phyloP scores from a whole-genome alignment of 2,888 invertebrate genomes.

The Epinotia demarniana region DNA sequence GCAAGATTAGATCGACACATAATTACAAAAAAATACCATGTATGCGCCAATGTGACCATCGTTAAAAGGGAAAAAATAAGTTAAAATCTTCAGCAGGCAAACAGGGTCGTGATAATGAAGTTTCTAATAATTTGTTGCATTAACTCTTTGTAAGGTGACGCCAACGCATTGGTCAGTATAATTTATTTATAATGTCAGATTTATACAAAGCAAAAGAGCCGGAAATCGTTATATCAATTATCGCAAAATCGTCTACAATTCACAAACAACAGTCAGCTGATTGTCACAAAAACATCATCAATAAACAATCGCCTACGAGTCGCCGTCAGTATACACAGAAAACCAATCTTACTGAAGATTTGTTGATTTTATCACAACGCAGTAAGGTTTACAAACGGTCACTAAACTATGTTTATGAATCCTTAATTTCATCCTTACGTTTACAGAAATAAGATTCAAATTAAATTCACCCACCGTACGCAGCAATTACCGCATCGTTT shows the following conservation, averaged over 20 bases:
- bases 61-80: background rate
- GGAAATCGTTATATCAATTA: constrained; percentile 3
- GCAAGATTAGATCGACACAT: too few relatives aligned
- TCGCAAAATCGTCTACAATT: constrained; percentile 1
- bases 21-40: too few relatives aligned
- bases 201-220: background rate
- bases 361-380: constrained; percentile 21
- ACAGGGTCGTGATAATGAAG: background rate
- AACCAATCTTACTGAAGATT: background rate
- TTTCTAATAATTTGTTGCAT: background rate
- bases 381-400: constrained; percentile 19
- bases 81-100: too few relatives aligned
- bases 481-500: constrained; percentile 62
- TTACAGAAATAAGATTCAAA: constrained; percentile 44
- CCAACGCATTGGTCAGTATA: background rate
- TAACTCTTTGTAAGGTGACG: background rate
- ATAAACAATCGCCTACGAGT: constrained; percentile 31
- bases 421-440: constrained; percentile 1
- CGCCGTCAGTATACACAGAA: background rate
- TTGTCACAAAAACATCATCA: constrained; percentile 15
- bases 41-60: background rate
- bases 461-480: constrained; percentile 40
- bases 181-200: background rate
- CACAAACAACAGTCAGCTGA: constrained; percentile 11
- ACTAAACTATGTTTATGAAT: background rate